Evolutionary conservation across 2,888 invertebrate genomes (phyloP).

Genomic region (Cyclophora albipunctata): DNA sequence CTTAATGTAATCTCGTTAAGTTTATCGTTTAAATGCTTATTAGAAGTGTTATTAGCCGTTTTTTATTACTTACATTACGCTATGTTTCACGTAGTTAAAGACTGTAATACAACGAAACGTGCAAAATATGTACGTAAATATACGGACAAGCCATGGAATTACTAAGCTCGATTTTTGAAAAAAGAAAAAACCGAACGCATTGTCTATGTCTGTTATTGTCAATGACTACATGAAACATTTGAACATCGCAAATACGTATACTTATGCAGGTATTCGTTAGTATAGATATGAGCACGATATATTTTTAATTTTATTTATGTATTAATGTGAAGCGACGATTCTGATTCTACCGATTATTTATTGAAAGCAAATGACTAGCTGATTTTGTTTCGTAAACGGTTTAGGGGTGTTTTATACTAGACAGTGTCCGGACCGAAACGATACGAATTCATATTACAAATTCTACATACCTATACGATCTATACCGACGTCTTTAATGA

Average conservation of each 20-base stretch:
- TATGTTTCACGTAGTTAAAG: constrained; percentile 22
- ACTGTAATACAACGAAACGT: background rate
- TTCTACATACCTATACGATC: too few species aligned
- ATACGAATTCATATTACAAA: too few species aligned
- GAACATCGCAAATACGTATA: constrained; percentile 29
- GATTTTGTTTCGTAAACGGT: background rate
- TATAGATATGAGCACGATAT: constrained; percentile 28
- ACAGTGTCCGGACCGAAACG: too few species aligned
- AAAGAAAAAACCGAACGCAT: too few species aligned
- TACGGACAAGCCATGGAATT: too few species aligned
- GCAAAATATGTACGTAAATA: too few species aligned
- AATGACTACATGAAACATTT: constrained; percentile 17
- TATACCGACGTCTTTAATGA: too few species aligned
- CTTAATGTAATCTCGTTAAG: constrained; percentile 66
- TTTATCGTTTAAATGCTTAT: constrained; percentile 40
- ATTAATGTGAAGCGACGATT: constrained; percentile 20
- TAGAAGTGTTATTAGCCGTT: constrained; percentile 29
- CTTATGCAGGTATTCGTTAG: constrained; percentile 24
- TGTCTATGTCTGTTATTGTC: background rate
- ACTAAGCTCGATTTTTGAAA: too few species aligned
- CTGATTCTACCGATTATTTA: constrained; percentile 12
- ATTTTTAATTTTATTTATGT: constrained; percentile 16
- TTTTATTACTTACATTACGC: constrained; percentile 23
- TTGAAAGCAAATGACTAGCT: constrained; percentile 30
- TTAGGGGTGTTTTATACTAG: too few species aligned